Percentiles rank a stretch among this genome's conserved stretches.
These are phyloP conservation scores for Luehdorfia chinensis DNA, from an alignment of 1,140 invertebrate genomes.

Conservation along the genomic window DNA sequence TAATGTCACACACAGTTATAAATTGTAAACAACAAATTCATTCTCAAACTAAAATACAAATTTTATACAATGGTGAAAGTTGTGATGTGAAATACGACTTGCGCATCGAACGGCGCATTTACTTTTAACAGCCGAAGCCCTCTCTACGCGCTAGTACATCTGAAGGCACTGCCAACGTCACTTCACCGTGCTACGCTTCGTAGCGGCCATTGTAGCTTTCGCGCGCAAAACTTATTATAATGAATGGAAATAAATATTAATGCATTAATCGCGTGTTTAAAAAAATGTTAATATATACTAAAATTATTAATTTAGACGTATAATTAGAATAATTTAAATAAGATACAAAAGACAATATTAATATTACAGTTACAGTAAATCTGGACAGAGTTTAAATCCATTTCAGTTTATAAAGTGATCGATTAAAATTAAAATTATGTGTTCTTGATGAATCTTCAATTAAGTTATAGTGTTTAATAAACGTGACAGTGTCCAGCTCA, in stretches of 20 bases:
- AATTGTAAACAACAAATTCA: too few relatives aligned
- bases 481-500: too few relatives aligned
- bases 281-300: background rate
- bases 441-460: background rate
- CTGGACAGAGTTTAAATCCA: too few relatives aligned
- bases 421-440: background rate
- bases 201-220: constrained; percentile 14
- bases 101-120: constrained; percentile 24
- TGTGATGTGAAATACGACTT: constrained; percentile 10
- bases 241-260: constrained; percentile 7
- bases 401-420: background rate
- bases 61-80: too few relatives aligned
- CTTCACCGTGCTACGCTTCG: constrained; percentile 6
- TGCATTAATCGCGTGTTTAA: background rate
- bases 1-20: too few relatives aligned
- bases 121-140: constrained; percentile 3
- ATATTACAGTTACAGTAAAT: background rate
- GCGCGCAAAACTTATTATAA: constrained; percentile 20
- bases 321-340: background rate
- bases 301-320: background rate
- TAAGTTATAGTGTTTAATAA: too few relatives aligned
- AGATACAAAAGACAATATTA: background rate
- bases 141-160: constrained; percentile 11
- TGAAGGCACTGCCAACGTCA: constrained; percentile 3
- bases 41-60: too few relatives aligned